phyloP scores from a whole-genome alignment of 2,888 invertebrate species.

The Neoitamus cyanurus region DNA sequence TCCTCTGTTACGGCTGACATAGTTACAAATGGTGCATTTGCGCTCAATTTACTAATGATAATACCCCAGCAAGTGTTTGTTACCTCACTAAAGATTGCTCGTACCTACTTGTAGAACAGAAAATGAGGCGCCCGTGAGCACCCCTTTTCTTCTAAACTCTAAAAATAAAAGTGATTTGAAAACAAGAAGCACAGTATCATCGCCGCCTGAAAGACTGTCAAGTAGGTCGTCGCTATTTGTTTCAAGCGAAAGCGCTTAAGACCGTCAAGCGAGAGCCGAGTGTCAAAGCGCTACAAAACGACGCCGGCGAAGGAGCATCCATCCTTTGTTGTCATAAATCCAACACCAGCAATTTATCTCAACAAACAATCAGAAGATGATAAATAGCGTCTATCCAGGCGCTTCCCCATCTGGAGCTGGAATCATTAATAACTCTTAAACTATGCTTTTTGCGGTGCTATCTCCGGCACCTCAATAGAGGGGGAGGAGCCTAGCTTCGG shows the following conservation, averaged over 20 bases:
- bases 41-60: too few relatives aligned
- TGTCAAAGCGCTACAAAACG: conserved; percentile 22
- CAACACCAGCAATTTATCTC: conserved; percentile 37
- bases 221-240: neutral
- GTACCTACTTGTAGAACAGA: neutral
- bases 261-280: neutral
- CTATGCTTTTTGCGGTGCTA: neutral
- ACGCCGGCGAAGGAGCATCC: neutral
- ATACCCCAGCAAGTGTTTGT: too few relatives aligned
- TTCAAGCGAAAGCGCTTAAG: neutral
- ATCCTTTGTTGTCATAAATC: conserved; percentile 43
- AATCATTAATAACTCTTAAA: conserved; percentile 34
- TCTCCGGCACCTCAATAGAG: neutral
- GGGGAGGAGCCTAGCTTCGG: neutral
- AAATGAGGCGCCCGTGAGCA: neutral
- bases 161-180: neutral
- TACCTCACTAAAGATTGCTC: neutral
- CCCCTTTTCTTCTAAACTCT: neutral
- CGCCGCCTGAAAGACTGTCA: neutral
- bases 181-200: neutral
- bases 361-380: conserved; percentile 40
- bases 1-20: too few relatives aligned
- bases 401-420: conserved; percentile 33
- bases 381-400: conserved; percentile 3
- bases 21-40: too few relatives aligned